phyloP scores from a whole-genome alignment of 2,797 vertebrate genomes.

The Eulemur albifrons region DNA sequence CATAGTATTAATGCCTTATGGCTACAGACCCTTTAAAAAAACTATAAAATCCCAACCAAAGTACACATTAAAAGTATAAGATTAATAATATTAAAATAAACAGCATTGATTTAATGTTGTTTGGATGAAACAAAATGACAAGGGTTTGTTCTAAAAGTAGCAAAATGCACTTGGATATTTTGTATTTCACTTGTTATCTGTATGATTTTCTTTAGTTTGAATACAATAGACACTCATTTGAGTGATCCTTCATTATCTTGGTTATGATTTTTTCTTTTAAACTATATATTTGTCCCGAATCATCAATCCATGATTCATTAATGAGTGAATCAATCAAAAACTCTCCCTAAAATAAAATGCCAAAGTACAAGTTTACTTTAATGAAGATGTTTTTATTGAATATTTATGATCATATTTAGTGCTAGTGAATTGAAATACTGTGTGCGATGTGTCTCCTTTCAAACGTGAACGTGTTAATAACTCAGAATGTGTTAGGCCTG shows the following conservation, averaged over 20 bases:
- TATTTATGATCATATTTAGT: background rate
- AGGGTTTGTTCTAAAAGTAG: background rate
- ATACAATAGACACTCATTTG: background rate
- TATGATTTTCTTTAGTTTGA: background rate
- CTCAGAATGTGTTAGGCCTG: accelerated
- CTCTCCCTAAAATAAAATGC: background rate
- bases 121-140: background rate
- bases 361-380: background rate
- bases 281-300: background rate
- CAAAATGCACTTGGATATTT: background rate
- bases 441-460: no score
- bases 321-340: background rate
- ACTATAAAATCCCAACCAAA: background rate
- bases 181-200: background rate
- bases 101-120: background rate
- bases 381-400: background rate
- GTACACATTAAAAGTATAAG: background rate
- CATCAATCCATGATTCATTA: background rate
- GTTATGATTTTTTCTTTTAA: background rate
- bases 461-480: background rate
- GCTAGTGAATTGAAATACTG: background rate
- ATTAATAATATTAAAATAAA: constrained; percentile 7
- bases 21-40: background rate
- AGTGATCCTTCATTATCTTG: background rate
- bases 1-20: background rate